Evolutionary conservation across 2,888 invertebrate species (phyloP).

Genomic region (Sisyra terminalis): DNA sequence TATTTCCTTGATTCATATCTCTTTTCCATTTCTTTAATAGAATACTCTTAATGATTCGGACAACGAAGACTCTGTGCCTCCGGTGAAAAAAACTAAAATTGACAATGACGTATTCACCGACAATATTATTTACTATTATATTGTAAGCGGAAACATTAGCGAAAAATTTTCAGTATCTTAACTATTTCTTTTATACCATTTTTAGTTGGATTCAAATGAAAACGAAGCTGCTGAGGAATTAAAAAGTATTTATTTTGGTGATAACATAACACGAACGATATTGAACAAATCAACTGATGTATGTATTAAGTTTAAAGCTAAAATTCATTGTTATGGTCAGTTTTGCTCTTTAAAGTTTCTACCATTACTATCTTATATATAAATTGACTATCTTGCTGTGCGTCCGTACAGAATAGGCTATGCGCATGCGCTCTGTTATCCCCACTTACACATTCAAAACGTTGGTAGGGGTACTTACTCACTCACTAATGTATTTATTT

Average conservation of each 20-base stretch:
- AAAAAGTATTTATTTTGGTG: neutral
- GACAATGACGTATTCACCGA: conserved; percentile 1
- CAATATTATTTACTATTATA: conserved; percentile 5
- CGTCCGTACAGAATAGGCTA: too few species aligned
- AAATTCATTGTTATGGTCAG: too few species aligned
- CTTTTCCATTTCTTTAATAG: neutral
- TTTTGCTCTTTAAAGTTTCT: too few species aligned
- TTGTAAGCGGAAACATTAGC: conserved; percentile 1
- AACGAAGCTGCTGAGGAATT: neutral
- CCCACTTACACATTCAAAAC: too few species aligned
- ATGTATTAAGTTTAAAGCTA: neutral
- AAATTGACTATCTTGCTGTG: too few species aligned
- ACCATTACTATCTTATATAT: too few species aligned
- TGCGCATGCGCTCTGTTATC: too few species aligned
- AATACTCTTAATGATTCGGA: conserved; percentile 1
- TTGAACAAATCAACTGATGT: neutral
- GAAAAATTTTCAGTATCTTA: neutral
- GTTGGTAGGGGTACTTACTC: too few species aligned
- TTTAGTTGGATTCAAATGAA: conserved; percentile 1
- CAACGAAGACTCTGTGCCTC: neutral
- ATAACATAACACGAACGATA: neutral
- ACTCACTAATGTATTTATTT: too few species aligned
- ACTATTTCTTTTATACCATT: neutral
- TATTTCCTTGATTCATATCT: too few species aligned
- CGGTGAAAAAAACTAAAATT: neutral